Evolutionary conservation across 1,140 invertebrate genomes (phyloP), one percentile per base, ranked within the genome.

Genomic region (Anastatus disparis): DNA sequence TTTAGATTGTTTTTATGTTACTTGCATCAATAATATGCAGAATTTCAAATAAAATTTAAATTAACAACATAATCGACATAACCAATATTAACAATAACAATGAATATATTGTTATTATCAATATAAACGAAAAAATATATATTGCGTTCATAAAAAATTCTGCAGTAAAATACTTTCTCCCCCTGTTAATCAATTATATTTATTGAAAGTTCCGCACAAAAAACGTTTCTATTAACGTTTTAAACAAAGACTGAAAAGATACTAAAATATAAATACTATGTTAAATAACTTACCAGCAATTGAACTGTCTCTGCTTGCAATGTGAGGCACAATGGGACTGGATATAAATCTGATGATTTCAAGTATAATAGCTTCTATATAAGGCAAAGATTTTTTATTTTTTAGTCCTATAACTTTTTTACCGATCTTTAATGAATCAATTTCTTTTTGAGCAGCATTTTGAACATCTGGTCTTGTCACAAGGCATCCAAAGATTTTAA

Each of bases 251-350:
- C 22, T 61, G 10, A 63, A 40, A 13, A 3, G 24, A 40, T 42
- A 7, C 9, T 7, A 31, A 12, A 24, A 24, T 29, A 15, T 15
- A 44, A 9, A 13, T 44, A 44, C 10, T 35, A 35, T 35, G 31
- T n/a, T n/a, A 35, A 35, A 35, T 35, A 44, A 77, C 75, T 77
- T 71, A 85, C 84, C 94, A 61, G 89, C 88, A 44, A 97, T 89
- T 1, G 88, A 86, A 1, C 91, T 91, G 71, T 94, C 90, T 72
- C 91, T 89, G 20, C 90, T 94, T 0, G 95, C 93, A 0, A 96
- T 93, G 79, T 97, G 95, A 2, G 95, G 95, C 0, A 97, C 95
- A 65, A 97, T 96, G 0, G 95, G 95, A 0, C 95, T 96, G 1
- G 93, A 92, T 0, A 94, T 91, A 65, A 92, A 87, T 58, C 95